phyloP scores from a whole-genome alignment of 2,113 vertebrate genomes.

The Eulacestoma nigropectus region DNA sequence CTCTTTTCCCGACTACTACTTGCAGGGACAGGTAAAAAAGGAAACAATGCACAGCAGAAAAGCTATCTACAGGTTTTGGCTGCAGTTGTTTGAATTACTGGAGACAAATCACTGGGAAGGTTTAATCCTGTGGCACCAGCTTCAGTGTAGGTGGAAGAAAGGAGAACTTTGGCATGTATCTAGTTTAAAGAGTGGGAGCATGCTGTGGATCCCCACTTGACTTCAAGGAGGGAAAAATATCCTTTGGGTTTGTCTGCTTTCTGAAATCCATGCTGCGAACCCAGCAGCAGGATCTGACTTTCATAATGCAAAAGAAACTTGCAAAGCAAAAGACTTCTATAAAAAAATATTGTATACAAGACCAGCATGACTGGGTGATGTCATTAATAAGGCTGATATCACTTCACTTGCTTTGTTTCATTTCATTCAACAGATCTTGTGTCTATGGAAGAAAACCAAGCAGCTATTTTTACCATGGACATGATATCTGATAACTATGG shows the following conservation, averaged over 20 bases:
- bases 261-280: background rate
- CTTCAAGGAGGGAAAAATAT: background rate
- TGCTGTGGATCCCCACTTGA: background rate
- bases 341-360: background rate
- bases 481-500: background rate
- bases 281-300: background rate
- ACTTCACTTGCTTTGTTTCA: background rate
- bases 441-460: background rate
- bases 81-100: background rate
- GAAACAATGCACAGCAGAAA: background rate
- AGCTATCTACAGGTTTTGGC: background rate
- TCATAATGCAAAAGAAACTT: background rate
- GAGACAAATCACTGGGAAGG: background rate
- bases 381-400: background rate
- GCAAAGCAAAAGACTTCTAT: background rate
- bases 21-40: background rate
- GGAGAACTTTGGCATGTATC: background rate
- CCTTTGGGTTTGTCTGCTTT: background rate
- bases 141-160: background rate
- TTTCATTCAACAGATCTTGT: background rate
- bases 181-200: background rate
- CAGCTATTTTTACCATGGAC: background rate
- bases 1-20: background rate
- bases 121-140: background rate
- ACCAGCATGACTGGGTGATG: background rate